Percentiles rank a stretch among this genome's conserved stretches.
Conservation (phyloP, 1,140 invertebrate species). For the Manduca sexta region DNA sequence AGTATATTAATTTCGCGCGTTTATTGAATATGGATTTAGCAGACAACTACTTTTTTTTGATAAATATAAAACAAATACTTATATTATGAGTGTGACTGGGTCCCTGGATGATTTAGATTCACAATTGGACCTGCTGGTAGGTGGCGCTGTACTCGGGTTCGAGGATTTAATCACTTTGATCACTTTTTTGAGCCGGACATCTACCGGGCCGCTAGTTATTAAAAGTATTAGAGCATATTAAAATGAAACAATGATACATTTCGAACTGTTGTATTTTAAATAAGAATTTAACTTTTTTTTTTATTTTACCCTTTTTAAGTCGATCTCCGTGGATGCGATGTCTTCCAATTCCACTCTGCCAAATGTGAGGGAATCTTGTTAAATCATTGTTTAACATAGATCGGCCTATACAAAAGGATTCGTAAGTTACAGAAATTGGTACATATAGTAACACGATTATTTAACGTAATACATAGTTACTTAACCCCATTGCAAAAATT, state of each 20-base stretch:
- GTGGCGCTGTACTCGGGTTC: no score
- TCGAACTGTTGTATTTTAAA: conserved; percentile 47
- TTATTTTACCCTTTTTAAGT: conserved; percentile 31
- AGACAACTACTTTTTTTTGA: no score
- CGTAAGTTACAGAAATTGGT: conserved; percentile 5
- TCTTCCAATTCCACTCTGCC: conserved; percentile 25
- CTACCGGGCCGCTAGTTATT: no score
- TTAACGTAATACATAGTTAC: conserved; percentile 8
- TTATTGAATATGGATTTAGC: no score
- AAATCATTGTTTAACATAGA: conserved; percentile 36
- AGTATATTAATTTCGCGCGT: no score
- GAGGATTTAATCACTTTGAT: no score
- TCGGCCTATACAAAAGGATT: conserved; percentile 31
- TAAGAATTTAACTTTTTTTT: conserved; percentile 46
- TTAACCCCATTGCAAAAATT: conserved; percentile 38
- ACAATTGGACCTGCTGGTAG: no score
- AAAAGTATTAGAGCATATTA: no score
- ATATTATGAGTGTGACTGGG: no score
- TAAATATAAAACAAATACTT: no score
- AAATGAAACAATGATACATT: conserved; percentile 14
- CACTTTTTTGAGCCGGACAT: no score
- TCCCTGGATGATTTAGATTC: no score
- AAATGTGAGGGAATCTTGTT: conserved; percentile 22
- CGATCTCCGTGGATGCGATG: conserved; percentile 15
- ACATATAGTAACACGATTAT: background rate